Base-by-base conservation (phyloP, 2,888 invertebrate genomes). In the Eilema caniola region DNA sequence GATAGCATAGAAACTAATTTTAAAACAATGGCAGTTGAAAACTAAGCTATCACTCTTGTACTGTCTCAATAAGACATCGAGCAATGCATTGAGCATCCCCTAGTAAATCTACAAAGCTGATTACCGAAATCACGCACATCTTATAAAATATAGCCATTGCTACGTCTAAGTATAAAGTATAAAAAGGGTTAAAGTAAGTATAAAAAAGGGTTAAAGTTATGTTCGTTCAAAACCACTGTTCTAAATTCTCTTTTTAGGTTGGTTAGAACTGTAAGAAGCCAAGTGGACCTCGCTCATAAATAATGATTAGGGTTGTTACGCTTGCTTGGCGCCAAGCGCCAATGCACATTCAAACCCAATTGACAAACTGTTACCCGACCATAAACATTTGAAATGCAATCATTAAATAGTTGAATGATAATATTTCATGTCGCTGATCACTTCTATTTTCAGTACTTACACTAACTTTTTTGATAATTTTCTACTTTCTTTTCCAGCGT, bases 281-380 rank as follows among this genome's bases (percentile, higher is more conserved):
- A 74, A 73, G 69, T 71, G 75, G 64, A 68, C 57, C 47, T 37
- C 59, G 70, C 69, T 69, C 79, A 83, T 84, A 79, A 84, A 82
- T 84, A 73, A 72, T 70, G 73, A 78, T 85, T 74, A 75, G 70
- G 69, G 66, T 70, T 68, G 70, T 71, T 72, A 67, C 23, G 47
- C 25, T 73, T 72, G 12, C 59, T 23, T 25, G 16, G 66, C 16
- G 60, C 7, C 66, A 28, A 66, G 66, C 16, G 60, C 7, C 66
- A 28, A 66, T 66, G 41, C n/a, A n/a, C 25, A 60, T 60, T 57
- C 16, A 7, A 60, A 20, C 1, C n/a, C 66, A 60, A 66, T 60
- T 41, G 66, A 60, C 37, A n/a, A 59, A 37, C 16, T 33, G 62
- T 23, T 33, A 62, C 37, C 24, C 59, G 12, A 24, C 66, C 20